These are phyloP conservation scores for Rosalia funebris DNA, from an alignment of 2,888 invertebrate genomes.

Conservation along the genomic window DNA sequence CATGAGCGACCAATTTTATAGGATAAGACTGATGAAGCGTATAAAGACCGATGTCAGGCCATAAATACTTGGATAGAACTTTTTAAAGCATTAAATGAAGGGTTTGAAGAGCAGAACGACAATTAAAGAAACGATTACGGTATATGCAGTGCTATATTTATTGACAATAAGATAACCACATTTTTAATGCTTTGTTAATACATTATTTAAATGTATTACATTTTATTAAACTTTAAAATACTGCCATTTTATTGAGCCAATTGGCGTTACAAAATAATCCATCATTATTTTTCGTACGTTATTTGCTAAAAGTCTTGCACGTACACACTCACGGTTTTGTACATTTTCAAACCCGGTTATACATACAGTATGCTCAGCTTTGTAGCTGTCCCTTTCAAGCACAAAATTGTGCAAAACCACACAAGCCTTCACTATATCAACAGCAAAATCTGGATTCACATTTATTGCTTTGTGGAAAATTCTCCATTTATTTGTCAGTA, in stretches of 20 bases:
- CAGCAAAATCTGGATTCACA: constrained; percentile 1
- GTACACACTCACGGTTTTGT: not conserved
- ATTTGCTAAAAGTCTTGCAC: not conserved
- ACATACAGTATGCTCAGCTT: not conserved
- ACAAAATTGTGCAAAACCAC: constrained; percentile 11
- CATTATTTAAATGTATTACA: too few relatives aligned
- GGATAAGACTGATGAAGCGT: too few relatives aligned
- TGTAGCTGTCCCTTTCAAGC: not conserved
- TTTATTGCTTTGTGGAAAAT: constrained; percentile 1
- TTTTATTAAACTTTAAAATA: constrained; percentile 5
- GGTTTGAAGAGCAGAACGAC: too few relatives aligned
- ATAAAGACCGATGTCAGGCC: too few relatives aligned
- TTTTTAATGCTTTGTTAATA: not conserved
- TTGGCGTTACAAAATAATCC: not conserved
- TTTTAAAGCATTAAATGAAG: too few relatives aligned
- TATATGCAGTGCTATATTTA: not conserved
- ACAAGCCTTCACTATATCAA: constrained; percentile 10
- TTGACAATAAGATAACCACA: not conserved
- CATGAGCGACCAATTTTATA: too few relatives aligned
- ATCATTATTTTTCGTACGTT: not conserved
- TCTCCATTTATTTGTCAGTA: constrained; percentile 14
- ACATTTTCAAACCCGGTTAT: not conserved
- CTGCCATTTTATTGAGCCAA: constrained; percentile 6
- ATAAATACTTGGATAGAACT: too few relatives aligned
- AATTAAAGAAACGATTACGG: too few relatives aligned